phyloP scores from a whole-genome alignment of 2,113 vertebrate species.

The Ailuropoda melanoleuca region DNA sequence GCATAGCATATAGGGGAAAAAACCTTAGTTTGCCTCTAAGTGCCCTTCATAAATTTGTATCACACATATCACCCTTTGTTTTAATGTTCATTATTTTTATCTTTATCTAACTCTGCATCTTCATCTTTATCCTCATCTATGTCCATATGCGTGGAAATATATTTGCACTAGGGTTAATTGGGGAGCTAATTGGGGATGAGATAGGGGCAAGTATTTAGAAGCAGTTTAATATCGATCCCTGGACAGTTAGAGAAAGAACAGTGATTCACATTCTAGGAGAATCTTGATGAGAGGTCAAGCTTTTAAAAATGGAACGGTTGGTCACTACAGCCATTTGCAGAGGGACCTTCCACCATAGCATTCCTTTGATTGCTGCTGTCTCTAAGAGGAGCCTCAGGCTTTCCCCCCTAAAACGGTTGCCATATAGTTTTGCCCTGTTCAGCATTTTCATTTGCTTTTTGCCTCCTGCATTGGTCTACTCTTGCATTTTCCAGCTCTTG shows the following conservation, averaged over 20 bases:
- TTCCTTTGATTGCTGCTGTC: conserved; percentile 30
- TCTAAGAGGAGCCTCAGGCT: conserved; percentile 37
- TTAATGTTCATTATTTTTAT: not conserved
- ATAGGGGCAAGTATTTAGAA: not conserved
- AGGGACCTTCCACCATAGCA: not conserved
- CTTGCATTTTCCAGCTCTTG: not conserved
- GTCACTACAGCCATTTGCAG: not conserved
- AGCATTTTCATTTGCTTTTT: conserved; percentile 14
- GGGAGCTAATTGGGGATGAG: not conserved
- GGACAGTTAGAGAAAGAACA: not conserved
- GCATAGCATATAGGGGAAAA: not conserved
- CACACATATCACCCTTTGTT: not conserved
- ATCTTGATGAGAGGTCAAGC: conserved; percentile 8
- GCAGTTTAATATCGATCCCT: not conserved
- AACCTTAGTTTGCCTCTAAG: not conserved
- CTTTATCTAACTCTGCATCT: not conserved
- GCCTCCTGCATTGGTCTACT: not conserved
- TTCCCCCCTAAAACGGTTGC: not conserved
- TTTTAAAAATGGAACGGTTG: conserved; percentile 45
- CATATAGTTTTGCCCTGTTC: not conserved
- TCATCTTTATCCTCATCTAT: not conserved
- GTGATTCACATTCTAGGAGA: not conserved
- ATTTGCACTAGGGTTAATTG: not conserved
- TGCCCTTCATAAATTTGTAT: not conserved
- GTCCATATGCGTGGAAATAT: not conserved